Base-by-base conservation (phyloP, 2,888 invertebrate species). In the Eupithecia subfuscata region DNA sequence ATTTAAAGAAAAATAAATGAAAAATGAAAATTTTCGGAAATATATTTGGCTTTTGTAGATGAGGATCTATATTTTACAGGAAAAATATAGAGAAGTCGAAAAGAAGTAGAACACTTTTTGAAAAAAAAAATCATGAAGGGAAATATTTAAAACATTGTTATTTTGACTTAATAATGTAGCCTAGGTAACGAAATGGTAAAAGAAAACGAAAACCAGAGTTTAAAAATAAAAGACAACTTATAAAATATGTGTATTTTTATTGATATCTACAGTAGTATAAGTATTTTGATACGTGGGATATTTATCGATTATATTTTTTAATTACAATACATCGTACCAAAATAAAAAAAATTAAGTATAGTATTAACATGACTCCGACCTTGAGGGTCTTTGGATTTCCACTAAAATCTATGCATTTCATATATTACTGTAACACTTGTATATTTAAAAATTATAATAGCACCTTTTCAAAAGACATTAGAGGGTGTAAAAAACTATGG, bases 351-450 rank as follows among this genome's bases (percentile, higher is more conserved):
- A 84, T 85, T 89, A 91, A 86, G 87, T 89, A 90, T 90, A n/a
- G n/a, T n/a, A 74, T 88, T 91, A 89, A 90, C 89, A 93, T 94
- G 94, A 94, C 94, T 94, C 88, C 88, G 93, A 92, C 92, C 93
- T 81, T 73, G 76, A 89, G 88, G 93, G 93, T 89, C 93, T 92
- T 92, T 91, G 89, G 90, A 90, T 88, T 78, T 78, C 78, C 81
- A 82, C 84, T 82, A 82, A 79, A 80, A 81, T 79, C 81, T 82
- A 84, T 80, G 78, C 82, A 85, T 85, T 40, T 83, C 78, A 86
- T 84, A 85, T 81, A 82, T 83, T 84, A 81, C 78, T 83, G 75
- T 77, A 79, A 80, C 78, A 67, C 67, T 63, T 70, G 70, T 74
- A 75, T 75, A 77, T 70, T 71, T 63, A 60, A 48, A 68, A 79